phyloP scores from a whole-genome alignment of 2,113 vertebrate genomes.

The Campylorhamphus procurvoides region DNA sequence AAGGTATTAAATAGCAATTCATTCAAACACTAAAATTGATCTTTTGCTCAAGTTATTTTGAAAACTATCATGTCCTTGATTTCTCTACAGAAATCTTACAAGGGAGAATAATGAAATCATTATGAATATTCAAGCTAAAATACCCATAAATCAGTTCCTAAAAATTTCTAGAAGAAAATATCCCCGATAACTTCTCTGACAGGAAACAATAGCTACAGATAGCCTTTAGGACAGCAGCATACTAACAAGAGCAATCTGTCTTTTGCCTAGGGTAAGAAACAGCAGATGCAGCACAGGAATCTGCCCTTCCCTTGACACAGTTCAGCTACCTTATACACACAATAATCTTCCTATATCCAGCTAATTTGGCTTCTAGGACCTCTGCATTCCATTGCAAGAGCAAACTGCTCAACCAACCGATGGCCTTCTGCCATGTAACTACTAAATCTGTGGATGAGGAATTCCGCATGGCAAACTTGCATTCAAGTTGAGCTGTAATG shows the following conservation, averaged over 20 bases:
- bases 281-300: neutral
- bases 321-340: neutral
- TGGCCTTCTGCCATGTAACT: neutral
- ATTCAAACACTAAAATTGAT: neutral
- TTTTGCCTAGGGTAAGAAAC: neutral
- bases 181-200: neutral
- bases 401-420: neutral
- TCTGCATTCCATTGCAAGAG: neutral
- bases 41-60: neutral
- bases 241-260: neutral
- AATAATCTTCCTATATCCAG: neutral
- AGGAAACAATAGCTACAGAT: neutral
- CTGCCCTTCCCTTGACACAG: neutral
- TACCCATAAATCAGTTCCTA: neutral
- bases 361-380: neutral
- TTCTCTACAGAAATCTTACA: neutral
- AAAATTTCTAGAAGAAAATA: neutral
- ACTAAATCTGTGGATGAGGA: neutral
- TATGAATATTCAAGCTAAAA: neutral
- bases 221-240: neutral
- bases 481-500: neutral
- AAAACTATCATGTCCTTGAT: neutral
- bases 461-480: neutral
- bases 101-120: neutral
- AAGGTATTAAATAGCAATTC: neutral